A percentile compares a stretch with the other conserved stretches of the same genome.
phyloP scores from a whole-genome alignment of 2,797 vertebrate species.

The Pampus argenteus region DNA sequence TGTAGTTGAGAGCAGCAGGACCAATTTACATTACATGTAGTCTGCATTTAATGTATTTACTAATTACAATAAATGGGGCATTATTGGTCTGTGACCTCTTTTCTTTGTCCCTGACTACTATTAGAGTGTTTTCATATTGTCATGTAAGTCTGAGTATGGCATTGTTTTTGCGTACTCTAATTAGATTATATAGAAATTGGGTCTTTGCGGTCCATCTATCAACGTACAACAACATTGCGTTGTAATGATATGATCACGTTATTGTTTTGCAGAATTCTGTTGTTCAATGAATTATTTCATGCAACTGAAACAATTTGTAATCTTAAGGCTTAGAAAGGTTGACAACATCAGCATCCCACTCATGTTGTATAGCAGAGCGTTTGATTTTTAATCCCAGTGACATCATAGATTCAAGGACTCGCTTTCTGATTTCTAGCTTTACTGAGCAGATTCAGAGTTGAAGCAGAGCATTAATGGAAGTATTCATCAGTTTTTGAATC shows the following conservation, averaged over 20 bases:
- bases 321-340: neutral
- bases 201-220: neutral
- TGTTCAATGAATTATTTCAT: neutral
- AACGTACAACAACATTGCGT: neutral
- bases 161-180: constrained; percentile 50
- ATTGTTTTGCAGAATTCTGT: neutral
- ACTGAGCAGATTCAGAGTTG: constrained; percentile 49
- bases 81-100: constrained; percentile 55
- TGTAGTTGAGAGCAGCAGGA: too few species aligned
- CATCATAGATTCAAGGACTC: constrained; percentile 43
- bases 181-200: constrained; percentile 53
- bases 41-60: neutral
- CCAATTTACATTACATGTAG: neutral
- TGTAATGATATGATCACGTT: neutral
- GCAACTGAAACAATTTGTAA: neutral
- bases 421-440: constrained; percentile 36
- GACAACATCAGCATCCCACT: constrained; percentile 33
- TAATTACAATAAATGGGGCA: constrained; percentile 30
- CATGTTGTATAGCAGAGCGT: constrained; percentile 12
- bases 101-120: constrained; percentile 27
- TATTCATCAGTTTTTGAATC: constrained; percentile 42
- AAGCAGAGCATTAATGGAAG: constrained; percentile 55
- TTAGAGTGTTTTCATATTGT: constrained; percentile 43
- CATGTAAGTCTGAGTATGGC: constrained; percentile 46
- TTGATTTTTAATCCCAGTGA: constrained; percentile 53